phyloP scores from a whole-genome alignment of 2,797 vertebrate genomes.

The Molossus molossus region DNA sequence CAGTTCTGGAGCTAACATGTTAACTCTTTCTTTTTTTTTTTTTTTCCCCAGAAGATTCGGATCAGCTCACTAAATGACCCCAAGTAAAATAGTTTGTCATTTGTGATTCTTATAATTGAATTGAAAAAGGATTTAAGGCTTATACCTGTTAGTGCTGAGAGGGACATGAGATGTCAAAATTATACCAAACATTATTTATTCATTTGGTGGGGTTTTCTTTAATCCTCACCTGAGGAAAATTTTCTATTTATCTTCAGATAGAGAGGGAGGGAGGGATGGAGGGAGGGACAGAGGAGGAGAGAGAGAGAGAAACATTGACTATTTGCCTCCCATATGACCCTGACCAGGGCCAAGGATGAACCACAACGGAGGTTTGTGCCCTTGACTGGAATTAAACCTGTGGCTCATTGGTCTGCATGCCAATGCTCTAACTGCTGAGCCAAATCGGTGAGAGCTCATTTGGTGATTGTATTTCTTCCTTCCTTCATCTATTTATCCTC shows the following conservation, averaged over 20 bases:
- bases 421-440: too few species aligned
- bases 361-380: too few species aligned
- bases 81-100: constrained; percentile 32
- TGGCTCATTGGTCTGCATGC: too few species aligned
- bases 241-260: too few species aligned
- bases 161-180: neutral
- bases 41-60: neutral
- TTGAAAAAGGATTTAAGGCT: constrained; percentile 8
- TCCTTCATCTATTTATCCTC: neutral
- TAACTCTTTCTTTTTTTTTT: neutral
- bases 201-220: neutral
- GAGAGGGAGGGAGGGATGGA: too few species aligned
- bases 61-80: neutral
- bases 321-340: too few species aligned
- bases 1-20: neutral
- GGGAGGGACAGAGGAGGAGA: too few species aligned
- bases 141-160: neutral
- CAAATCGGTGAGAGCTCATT: too few species aligned
- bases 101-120: constrained; percentile 8
- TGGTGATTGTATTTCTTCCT: neutral
- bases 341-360: too few species aligned
- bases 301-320: too few species aligned
- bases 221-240: too few species aligned
- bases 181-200: neutral
- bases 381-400: too few species aligned